A percentile compares a stretch with the other conserved stretches of the same genome.
phyloP scores from a whole-genome alignment of 53 echinoderm and acorn worm genomes.

The Arbacia lixula region DNA sequence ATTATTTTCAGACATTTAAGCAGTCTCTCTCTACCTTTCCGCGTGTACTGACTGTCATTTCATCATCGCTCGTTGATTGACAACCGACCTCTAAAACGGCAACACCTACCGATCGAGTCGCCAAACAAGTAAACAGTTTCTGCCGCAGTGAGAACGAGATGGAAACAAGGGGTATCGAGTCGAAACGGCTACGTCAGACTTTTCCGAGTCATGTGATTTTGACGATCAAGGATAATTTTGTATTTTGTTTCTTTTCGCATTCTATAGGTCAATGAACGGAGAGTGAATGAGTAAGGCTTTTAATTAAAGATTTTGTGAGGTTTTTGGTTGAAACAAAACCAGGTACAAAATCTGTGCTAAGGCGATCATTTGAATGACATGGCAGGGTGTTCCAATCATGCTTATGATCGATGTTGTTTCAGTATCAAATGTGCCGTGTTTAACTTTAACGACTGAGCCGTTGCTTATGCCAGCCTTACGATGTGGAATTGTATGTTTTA shows the following conservation, averaged over 20 bases:
- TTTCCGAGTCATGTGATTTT: constrained; percentile 11
- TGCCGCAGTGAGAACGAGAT: neutral
- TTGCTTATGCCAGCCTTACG: too few species aligned
- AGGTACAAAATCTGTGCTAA: too few species aligned
- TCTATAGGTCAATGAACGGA: neutral
- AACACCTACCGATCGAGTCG: constrained; percentile 12
- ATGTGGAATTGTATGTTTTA: too few species aligned
- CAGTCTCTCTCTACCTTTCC: too few species aligned
- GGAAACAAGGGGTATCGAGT: neutral
- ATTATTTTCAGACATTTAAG: too few species aligned
- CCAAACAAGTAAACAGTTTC: constrained; percentile 5
- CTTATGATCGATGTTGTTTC: too few species aligned
- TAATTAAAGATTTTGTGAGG: neutral
- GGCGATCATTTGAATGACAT: too few species aligned
- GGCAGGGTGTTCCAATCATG: too few species aligned
- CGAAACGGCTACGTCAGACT: constrained; percentile 5
- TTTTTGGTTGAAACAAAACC: too few species aligned
- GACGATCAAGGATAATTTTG: neutral
- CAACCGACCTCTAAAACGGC: constrained; percentile 1
- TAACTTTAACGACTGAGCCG: too few species aligned
- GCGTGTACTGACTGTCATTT: too few species aligned
- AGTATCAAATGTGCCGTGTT: too few species aligned
- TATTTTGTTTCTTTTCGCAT: neutral
- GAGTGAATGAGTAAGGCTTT: neutral
- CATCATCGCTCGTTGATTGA: neutral